Conservation (phyloP, 2,888 invertebrate genomes). For the Cantharis lateralis region DNA sequence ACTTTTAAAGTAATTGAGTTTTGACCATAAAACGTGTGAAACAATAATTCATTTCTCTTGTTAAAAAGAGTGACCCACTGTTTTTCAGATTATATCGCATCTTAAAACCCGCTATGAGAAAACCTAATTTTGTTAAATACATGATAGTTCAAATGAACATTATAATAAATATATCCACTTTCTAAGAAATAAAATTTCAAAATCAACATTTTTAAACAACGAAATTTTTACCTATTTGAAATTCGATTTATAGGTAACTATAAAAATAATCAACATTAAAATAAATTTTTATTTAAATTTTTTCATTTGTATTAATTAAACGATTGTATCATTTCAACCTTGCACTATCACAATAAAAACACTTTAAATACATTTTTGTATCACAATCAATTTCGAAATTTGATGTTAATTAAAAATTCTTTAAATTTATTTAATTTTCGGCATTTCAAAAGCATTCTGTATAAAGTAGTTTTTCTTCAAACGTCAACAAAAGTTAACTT, state of each 20-base stretch:
- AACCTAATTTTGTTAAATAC: background rate
- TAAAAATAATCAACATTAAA: background rate
- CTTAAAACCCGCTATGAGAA: background rate
- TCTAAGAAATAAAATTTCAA: background rate
- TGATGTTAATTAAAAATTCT: background rate
- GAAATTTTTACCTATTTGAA: background rate
- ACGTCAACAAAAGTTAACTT: no score
- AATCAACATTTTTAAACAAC: background rate
- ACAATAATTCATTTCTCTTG: slow-evolving; percentile 22
- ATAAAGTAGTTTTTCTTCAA: background rate
- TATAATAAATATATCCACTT: background rate
- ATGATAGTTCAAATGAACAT: background rate
- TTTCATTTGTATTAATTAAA: background rate
- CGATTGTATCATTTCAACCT: background rate
- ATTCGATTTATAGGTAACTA: background rate
- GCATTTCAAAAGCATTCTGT: background rate
- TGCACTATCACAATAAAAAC: background rate
- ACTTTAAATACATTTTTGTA: background rate
- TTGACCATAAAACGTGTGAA: slow-evolving; percentile 18
- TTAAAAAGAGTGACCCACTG: slow-evolving; percentile 5
- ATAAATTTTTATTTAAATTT: background rate
- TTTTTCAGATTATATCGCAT: slow-evolving; percentile 3
- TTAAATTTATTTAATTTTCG: background rate
- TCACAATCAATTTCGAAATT: background rate
- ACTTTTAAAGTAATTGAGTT: slow-evolving; percentile 27